Base-by-base conservation (phyloP, 2,113 vertebrate genomes). In the Mustela nigripes region DNA sequence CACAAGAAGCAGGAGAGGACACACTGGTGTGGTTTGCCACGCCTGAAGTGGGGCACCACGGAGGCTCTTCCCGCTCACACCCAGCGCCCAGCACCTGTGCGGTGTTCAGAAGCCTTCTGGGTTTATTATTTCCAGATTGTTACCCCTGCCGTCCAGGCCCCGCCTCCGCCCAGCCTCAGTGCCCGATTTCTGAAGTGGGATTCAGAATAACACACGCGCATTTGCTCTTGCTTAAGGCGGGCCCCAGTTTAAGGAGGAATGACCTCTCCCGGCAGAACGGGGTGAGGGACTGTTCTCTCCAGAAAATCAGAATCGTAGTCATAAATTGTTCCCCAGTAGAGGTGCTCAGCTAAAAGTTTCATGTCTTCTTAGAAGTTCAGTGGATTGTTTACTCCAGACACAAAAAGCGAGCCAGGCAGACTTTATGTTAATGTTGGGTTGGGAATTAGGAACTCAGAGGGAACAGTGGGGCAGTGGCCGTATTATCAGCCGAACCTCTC, bases 301-400 rank as follows among this genome's bases (percentile, higher is more conserved):
- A 96, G 96, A 94, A 98, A 98, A 89, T 91, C 76, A 84, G 80
- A 96, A 83, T 96, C 93, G 95, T 89, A 94, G 65, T 82, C 92
- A 1, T 7, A 94, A 96, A 90, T 97, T 96, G 90, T 98, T 98
- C 98, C 97, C 95, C 94, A 31, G 69, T 95, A 39, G 63, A 98
- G 91, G 97, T 58, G 83, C 79, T 98, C 94, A 97, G 81, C 80
- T 97, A 87, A 63, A 87, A 85, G 36, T 69, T 83, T 98, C 95
- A 87, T 89, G 63, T 91, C 80, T 98, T 90, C 96, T 97, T 83
- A 94, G 88, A 92, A 19, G 69, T 90, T 98, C 91, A 90, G 96
- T 96, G 98, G 97, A 91, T 89, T 98, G 84, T 98, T 98, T 76
- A 96, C 98, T 89, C 73, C 90, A 91, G 50, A 36, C 50, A 74